phyloP scores from a whole-genome alignment of 2,113 vertebrate genomes.

The Phyllostomus hastatus region DNA sequence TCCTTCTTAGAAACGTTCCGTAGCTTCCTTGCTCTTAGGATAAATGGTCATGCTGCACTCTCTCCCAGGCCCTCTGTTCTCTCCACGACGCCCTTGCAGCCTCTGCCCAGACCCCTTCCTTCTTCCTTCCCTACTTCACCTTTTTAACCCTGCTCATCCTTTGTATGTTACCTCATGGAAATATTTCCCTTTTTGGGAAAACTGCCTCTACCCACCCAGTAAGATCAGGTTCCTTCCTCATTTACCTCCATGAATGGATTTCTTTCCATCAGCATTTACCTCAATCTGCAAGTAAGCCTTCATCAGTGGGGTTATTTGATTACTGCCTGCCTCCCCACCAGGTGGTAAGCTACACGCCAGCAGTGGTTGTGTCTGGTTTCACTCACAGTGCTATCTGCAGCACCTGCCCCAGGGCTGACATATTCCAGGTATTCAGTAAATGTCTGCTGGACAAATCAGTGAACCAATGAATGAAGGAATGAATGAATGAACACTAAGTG shows the following conservation, averaged over 20 bases:
- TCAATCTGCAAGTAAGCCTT: neutral
- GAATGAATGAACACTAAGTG: neutral
- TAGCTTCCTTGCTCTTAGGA: neutral
- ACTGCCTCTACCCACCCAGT: neutral
- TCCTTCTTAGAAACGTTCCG: neutral
- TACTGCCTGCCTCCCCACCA: neutral
- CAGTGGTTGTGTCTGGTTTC: neutral
- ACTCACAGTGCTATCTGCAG: neutral
- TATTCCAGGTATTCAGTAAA: neutral
- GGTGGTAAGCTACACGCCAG: neutral
- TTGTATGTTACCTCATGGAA: neutral
- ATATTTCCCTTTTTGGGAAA: neutral
- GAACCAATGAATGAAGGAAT: neutral
- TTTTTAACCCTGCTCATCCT: neutral
- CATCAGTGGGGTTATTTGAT: neutral
- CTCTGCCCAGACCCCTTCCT: neutral
- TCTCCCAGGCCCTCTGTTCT: neutral
- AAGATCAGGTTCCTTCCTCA: neutral
- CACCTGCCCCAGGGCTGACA: neutral
- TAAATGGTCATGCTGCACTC: neutral
- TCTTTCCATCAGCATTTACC: neutral
- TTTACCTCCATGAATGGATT: neutral
- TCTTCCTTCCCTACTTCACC: neutral
- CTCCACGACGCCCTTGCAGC: rapidly evolving
- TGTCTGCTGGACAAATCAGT: neutral